Base-by-base conservation (phyloP, 2,113 vertebrate species). In the Catharus minimus region DNA sequence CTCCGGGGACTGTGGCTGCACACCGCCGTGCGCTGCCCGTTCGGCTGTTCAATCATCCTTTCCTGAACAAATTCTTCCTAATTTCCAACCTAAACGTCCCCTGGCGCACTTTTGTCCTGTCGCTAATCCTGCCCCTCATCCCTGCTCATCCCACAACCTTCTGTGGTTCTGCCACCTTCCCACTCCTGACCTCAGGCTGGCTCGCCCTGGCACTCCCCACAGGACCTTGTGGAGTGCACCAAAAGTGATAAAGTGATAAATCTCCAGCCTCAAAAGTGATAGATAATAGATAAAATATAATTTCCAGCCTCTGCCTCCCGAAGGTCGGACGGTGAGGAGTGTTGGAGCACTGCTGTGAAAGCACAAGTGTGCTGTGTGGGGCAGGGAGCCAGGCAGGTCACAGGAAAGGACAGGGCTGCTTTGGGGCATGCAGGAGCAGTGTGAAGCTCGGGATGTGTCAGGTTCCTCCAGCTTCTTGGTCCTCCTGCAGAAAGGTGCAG, bases 401-500 rank as follows among this genome's bases (percentile, higher is more conserved):
- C 23, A 2, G 1, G 0, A 0, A 3, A 15, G 46, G 47, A 5
- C 20, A 2, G 30, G 1, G 3, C 15, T 57, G 14, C 16, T n/a
- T 9, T 5, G 32, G 32, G 66, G 6, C 13, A 3, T 12, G 47
- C 10, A 1, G 8, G n/a, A 13, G 23, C 13, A 36, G 6, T 2
- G 1, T 0, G 3, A 10, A 23, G 9, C 30, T 27, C 0, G 0
- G 8, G 16, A 9, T 2, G 0, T 9, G 15, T 3, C 22, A 30
- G 5, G 2, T 6, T 7, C 15, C 11, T 4, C 1, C 2, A 3
- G 22, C 12, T 46, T 28, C 20, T 10, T n/a, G 9, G 13, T 5
- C 6, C 13, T 50, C 8, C 18, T 49, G 39, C 3, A 3, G 28
- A 38, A 43, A 13, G 19, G 13, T 49, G 47, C 22, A 15, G 2